These are phyloP conservation scores for Sapajus apella DNA, from an alignment of 2,113 vertebrate genomes.

Conservation along the genomic window DNA sequence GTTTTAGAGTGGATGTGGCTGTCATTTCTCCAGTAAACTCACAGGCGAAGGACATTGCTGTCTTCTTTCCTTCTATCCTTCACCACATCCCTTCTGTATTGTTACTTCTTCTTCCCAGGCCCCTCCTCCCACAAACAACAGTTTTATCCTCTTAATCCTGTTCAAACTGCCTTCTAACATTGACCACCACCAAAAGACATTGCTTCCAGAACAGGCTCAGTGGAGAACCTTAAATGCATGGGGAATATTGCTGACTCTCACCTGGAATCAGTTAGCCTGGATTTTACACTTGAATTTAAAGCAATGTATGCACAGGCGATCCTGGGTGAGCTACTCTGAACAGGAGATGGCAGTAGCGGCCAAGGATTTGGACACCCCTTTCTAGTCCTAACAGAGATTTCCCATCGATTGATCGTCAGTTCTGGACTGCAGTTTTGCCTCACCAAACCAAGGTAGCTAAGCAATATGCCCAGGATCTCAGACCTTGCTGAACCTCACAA, in stretches of 20 bases:
- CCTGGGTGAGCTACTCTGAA: conserved; percentile 1
- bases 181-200: background rate
- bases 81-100: background rate
- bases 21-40: background rate
- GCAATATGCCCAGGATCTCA: background rate
- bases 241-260: background rate
- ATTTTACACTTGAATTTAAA: background rate
- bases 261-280: background rate
- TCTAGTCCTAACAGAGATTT: background rate
- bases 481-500: background rate
- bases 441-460: background rate
- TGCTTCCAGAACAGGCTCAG: background rate
- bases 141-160: background rate
- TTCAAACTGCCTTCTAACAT: background rate
- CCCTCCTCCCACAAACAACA: background rate
- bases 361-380: background rate
- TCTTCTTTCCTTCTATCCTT: background rate
- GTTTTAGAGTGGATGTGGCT: background rate
- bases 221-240: background rate
- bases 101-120: background rate
- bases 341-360: conserved; percentile 72
- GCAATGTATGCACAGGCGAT: background rate
- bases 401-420: background rate
- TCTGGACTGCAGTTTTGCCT: background rate
- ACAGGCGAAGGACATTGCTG: fast-evolving